Percentiles rank a stretch among this genome's conserved stretches.
Evolutionary conservation across 2,113 vertebrate genomes (phyloP).

Genomic region (Cryptotis parvus): DNA sequence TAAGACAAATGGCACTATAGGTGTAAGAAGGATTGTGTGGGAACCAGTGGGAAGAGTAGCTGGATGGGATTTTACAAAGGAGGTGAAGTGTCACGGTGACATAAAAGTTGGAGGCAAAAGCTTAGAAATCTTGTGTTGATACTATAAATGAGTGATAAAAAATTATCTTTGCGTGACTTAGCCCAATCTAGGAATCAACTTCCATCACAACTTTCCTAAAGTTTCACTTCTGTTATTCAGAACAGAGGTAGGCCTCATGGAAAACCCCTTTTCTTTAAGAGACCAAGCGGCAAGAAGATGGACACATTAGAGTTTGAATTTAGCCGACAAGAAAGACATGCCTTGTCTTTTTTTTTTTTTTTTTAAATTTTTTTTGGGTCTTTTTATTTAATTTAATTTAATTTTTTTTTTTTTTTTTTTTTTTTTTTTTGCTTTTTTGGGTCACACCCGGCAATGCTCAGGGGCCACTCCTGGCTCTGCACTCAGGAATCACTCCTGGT

Average conservation of each 20-base stretch:
- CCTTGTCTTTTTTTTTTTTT: too few relatives aligned
- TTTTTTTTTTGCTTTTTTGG: too few relatives aligned
- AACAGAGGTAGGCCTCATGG: background rate
- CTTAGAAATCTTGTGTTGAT: background rate
- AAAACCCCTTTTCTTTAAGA: background rate
- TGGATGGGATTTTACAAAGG: fast-evolving
- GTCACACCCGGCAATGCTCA: too few relatives aligned
- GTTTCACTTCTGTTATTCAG: background rate
- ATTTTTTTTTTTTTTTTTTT: too few relatives aligned
- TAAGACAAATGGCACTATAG: too few relatives aligned
- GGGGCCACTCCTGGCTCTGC: too few relatives aligned
- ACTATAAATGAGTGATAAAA: background rate
- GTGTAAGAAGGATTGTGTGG: background rate
- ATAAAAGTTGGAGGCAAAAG: too few relatives aligned
- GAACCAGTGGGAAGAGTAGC: background rate
- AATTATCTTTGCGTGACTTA: background rate
- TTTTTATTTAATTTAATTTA: too few relatives aligned
- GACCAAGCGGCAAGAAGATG: background rate
- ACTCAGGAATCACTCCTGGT: too few relatives aligned
- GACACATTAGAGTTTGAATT: background rate
- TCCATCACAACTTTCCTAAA: background rate
- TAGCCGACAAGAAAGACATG: background rate
- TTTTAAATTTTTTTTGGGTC: too few relatives aligned
- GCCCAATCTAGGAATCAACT: background rate
- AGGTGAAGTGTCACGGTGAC: background rate